phyloP scores from a whole-genome alignment of 2,113 vertebrate genomes.

The Neogobius melanostomus region DNA sequence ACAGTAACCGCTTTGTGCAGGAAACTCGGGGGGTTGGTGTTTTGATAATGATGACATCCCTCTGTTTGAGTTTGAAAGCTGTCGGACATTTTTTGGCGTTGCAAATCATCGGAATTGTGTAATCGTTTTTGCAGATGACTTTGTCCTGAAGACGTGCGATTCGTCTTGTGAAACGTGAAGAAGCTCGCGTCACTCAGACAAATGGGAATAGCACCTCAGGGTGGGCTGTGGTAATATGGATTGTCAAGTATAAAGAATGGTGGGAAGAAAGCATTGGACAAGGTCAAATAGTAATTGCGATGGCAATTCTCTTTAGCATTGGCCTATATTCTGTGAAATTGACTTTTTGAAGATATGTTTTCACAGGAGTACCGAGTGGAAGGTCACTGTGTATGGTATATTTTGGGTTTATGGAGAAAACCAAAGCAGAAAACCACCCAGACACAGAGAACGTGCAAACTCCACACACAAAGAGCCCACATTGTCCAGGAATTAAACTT shows the following conservation, averaged over 20 bases:
- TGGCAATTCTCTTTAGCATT: no score
- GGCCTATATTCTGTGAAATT: no score
- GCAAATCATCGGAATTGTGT: not conserved
- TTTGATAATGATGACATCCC: not conserved
- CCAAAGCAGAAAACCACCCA: no score
- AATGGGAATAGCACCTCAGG: not conserved
- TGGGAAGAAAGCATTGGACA: not conserved
- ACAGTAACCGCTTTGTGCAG: not conserved
- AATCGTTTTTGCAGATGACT: not conserved
- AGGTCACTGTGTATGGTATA: no score
- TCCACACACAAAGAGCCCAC: no score
- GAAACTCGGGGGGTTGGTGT: slow-evolving; percentile 2
- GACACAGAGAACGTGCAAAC: no score
- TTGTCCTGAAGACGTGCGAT: not conserved
- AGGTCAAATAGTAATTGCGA: not conserved
- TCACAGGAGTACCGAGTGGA: no score
- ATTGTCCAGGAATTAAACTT: no score
- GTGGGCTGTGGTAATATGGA: not conserved
- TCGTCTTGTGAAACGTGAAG: not conserved
- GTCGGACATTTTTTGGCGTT: not conserved
- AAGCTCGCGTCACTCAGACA: not conserved
- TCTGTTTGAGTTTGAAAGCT: not conserved
- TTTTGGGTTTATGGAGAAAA: no score
- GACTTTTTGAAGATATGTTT: no score
- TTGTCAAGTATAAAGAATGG: not conserved